phyloP scores from a whole-genome alignment of 2,888 invertebrate genomes.

The Ornithoptera priamus region DNA sequence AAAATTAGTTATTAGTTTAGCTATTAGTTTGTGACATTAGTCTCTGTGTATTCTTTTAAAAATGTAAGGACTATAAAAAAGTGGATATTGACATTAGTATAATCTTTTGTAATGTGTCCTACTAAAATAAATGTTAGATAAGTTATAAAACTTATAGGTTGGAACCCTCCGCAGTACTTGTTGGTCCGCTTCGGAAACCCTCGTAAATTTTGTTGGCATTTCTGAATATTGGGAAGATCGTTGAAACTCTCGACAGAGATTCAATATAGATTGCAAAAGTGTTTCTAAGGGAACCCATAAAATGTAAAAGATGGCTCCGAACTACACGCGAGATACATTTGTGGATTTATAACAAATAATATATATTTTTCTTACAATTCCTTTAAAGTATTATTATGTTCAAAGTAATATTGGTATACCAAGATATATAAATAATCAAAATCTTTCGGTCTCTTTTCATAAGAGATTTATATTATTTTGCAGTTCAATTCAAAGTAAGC shows the following conservation, averaged over 20 bases:
- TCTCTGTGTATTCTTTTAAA: no score
- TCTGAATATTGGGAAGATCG: slow-evolving; percentile 26
- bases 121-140: neutral
- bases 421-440: no score
- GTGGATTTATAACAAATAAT: neutral
- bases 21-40: no score
- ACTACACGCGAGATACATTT: neutral
- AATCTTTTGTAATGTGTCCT: neutral
- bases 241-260: slow-evolving; percentile 17
- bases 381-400: no score
- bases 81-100: no score
- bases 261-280: slow-evolving; percentile 28
- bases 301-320: slow-evolving; percentile 13
- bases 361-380: neutral
- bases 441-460: no score
- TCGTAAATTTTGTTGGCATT: slow-evolving; percentile 25
- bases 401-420: no score
- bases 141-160: neutral
- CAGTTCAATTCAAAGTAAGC: no score
- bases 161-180: slow-evolving; percentile 17
- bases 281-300: slow-evolving; percentile 22
- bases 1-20: no score
- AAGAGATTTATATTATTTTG: no score
- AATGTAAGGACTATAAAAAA: no score
- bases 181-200: slow-evolving; percentile 20